Conservation (phyloP, 1,140 invertebrate genomes). For the Zaprionus ghesquierei region DNA sequence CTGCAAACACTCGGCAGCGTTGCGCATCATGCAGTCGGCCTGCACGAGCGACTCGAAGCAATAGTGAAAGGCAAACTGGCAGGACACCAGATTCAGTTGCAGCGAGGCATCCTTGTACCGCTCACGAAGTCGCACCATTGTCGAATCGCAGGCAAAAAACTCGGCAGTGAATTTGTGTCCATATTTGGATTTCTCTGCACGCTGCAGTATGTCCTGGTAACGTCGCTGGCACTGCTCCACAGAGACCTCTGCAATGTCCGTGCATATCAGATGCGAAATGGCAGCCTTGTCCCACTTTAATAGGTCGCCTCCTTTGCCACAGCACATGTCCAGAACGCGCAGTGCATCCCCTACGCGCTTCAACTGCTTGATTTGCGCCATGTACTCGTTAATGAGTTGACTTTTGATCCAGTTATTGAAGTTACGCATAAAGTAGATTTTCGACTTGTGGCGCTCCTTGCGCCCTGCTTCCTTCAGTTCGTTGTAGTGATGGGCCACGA, state of each 20-base stretch:
- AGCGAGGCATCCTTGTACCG: slow-evolving; percentile 89
- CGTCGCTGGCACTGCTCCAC: slow-evolving; percentile 92
- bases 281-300: slow-evolving; percentile 95
- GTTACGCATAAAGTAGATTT: slow-evolving; percentile 96
- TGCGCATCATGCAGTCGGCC: slow-evolving; percentile 95
- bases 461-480: slow-evolving; percentile 91
- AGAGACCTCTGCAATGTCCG: slow-evolving; percentile 96
- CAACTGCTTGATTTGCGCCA: slow-evolving; percentile 86
- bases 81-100: slow-evolving; percentile 95
- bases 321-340: slow-evolving; percentile 89
- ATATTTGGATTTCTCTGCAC: slow-evolving; percentile 69
- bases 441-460: slow-evolving; percentile 90
- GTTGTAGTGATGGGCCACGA: slow-evolving; percentile 95
- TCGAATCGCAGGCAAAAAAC: slow-evolving; percentile 96
- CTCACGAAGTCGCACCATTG: slow-evolving; percentile 90
- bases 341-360: slow-evolving; percentile 85
- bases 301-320: slow-evolving; percentile 98
- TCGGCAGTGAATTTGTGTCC: slow-evolving; percentile 90
- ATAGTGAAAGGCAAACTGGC: slow-evolving; percentile 99
- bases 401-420: slow-evolving; percentile 99
- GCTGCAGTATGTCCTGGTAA: slow-evolving; percentile 85
- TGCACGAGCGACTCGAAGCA: slow-evolving; percentile 96
- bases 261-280: slow-evolving; percentile 94
- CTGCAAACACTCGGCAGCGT: slow-evolving; percentile 94
- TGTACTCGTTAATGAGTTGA: slow-evolving; percentile 92